Conservation (phyloP, 1,140 invertebrate species). For the Drepana arcuata region DNA sequence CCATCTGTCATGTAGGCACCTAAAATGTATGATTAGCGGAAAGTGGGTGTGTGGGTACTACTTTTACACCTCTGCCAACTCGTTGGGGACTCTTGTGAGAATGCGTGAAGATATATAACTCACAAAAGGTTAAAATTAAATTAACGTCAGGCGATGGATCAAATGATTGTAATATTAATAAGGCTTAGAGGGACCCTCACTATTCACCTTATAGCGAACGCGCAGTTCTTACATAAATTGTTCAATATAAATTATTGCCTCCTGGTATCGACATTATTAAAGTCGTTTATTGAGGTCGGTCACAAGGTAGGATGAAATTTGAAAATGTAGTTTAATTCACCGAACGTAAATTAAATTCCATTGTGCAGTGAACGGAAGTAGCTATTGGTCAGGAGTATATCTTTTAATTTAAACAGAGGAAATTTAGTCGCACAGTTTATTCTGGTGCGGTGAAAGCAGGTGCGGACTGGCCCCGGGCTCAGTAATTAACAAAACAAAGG, state of each 20-base stretch:
- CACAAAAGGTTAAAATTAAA: no score
- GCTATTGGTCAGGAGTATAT: slow-evolving; percentile 24
- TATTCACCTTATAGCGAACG: background rate
- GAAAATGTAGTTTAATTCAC: background rate
- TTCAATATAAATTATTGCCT: background rate
- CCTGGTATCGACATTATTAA: no score
- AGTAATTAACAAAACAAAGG: slow-evolving; percentile 52
- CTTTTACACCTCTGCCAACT: no score
- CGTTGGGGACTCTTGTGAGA: no score
- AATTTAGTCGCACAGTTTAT: slow-evolving; percentile 41
- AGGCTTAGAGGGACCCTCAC: background rate
- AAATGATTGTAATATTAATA: background rate
- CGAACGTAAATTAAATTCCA: slow-evolving; percentile 8
- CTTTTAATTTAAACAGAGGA: slow-evolving; percentile 34
- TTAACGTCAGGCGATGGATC: no score
- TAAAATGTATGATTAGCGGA: no score
- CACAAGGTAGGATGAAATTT: no score
- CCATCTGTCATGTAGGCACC: no score
- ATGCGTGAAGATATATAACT: no score
- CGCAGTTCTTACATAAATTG: background rate
- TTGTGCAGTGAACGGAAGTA: slow-evolving; percentile 7
- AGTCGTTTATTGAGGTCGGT: no score
- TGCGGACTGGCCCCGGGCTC: slow-evolving; percentile 23
- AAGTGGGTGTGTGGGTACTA: no score
- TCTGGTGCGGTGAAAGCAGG: slow-evolving; percentile 33